Base-by-base conservation (phyloP, 2,797 vertebrate species). In the Myoxocephalus aenaeus region DNA sequence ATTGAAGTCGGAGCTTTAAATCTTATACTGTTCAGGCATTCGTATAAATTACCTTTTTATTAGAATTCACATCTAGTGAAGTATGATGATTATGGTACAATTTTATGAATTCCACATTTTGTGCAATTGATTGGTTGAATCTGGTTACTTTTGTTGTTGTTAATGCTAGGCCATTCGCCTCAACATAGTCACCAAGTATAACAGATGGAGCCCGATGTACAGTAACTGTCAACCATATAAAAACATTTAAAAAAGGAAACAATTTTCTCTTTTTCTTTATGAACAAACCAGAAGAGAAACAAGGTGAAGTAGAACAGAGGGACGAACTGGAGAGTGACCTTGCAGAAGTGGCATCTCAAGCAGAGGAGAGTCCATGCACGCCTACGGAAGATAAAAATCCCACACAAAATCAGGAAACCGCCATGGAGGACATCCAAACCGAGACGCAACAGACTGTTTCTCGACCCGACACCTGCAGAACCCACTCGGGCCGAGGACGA, bases 281-380 rank as follows among this genome's bases (percentile, higher is more conserved):
- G 14, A 18, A 63, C 27, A 67, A 77, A 72, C 15, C 65, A 89
- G 79, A 86, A 72, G 89, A 91, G 34, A 88, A 92, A 77, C 7
- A 58, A n/a, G 79, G 32, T 22, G 88, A 87, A 46, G 67, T 1
- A 20, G 90, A 89, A 29, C 81, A 82, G 48, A 84, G n/a, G 51
- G 82, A 74, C 8, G 71, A 76, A 14, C 18, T 62, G 58, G 84
- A 81, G 25, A 83, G 58, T 25, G 66, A 87, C 15, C 53, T 83
- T 7, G 70, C 75, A 7, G 88, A 88, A 34, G 75, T 46, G 7
- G 68, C 77, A 7, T 74, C 88, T 6, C 71, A 86, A 32, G 83
- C 82, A 15, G 91, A 89, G 18, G 79, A 92, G 63, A 58, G 20
- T 61, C 82, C 64, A 8, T 44, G 44, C 15, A 2, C 29, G 38